These are phyloP conservation scores for Baccha elongata DNA, from an alignment of 2,888 invertebrate species.

Conservation along the genomic window DNA sequence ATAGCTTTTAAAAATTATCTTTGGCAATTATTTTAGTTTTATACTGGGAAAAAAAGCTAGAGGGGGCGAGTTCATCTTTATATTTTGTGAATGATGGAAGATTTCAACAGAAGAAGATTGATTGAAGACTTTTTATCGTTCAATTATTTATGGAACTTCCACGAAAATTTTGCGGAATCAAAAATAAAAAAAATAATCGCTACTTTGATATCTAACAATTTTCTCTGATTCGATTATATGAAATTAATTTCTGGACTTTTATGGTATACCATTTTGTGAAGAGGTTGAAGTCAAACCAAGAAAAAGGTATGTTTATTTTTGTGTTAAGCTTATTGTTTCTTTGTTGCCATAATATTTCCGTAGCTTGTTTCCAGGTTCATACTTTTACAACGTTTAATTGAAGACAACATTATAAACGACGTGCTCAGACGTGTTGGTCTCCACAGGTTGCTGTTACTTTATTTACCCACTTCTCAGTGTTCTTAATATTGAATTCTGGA, in stretches of 20 bases:
- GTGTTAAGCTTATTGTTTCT: too few relatives aligned
- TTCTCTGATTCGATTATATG: not conserved
- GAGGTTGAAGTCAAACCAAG: too few relatives aligned
- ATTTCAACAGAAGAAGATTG: not conserved
- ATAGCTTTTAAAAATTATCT: constrained; percentile 15
- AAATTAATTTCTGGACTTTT: not conserved
- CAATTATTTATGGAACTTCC: not conserved
- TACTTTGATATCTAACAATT: not conserved
- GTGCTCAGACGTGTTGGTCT: too few relatives aligned
- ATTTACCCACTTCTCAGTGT: too few relatives aligned
- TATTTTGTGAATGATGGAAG: constrained; percentile 5
- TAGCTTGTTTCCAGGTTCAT: too few relatives aligned
- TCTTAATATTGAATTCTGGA: too few relatives aligned
- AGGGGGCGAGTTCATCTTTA: constrained; percentile 28
- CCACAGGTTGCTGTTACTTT: too few relatives aligned
- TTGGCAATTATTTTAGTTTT: constrained; percentile 39
- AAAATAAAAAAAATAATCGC: not conserved
- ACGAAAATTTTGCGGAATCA: not conserved
- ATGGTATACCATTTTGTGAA: too few relatives aligned
- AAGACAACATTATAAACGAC: too few relatives aligned
- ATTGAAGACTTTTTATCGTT: not conserved
- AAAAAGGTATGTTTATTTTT: too few relatives aligned
- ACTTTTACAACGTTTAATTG: too few relatives aligned
- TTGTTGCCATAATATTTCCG: too few relatives aligned
- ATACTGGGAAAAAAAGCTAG: not conserved